Conservation (phyloP, 2,797 vertebrate species). For the Sitta carolinensis region DNA sequence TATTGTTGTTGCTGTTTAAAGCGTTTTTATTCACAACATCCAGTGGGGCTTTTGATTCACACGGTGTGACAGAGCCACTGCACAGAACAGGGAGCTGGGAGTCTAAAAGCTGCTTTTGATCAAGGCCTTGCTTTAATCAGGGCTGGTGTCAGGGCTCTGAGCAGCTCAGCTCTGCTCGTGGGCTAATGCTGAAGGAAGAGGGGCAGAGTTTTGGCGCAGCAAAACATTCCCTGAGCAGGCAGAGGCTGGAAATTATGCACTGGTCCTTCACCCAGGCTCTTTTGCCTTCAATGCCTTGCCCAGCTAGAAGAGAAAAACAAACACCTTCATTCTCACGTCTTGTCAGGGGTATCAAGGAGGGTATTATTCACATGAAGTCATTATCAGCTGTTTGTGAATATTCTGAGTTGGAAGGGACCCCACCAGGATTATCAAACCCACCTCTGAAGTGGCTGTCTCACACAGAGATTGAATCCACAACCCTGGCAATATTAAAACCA, state of each 20-base stretch:
- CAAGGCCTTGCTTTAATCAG: constrained; percentile 24
- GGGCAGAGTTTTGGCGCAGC: neutral
- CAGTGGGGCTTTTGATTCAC: constrained; percentile 6
- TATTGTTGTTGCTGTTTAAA: neutral
- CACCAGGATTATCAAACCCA: neutral
- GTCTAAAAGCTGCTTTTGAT: constrained; percentile 31
- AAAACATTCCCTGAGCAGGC: neutral
- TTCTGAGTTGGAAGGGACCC: neutral
- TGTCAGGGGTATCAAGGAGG: neutral
- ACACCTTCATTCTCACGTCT: neutral
- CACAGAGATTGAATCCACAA: neutral
- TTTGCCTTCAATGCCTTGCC: neutral
- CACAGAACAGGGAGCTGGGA: neutral
- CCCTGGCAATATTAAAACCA: neutral
- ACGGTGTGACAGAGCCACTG: neutral
- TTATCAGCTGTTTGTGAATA: neutral
- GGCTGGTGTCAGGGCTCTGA: neutral
- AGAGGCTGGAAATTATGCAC: rapidly evolving
- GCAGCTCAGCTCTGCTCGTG: neutral
- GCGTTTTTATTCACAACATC: constrained; percentile 16
- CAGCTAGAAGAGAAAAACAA: neutral
- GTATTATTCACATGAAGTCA: rapidly evolving
- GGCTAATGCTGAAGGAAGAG: neutral
- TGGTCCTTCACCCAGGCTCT: neutral
- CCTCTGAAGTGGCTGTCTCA: neutral